phyloP scores from a whole-genome alignment of 2,797 vertebrate genomes.

The Phrynocephalus guinanensis region DNA sequence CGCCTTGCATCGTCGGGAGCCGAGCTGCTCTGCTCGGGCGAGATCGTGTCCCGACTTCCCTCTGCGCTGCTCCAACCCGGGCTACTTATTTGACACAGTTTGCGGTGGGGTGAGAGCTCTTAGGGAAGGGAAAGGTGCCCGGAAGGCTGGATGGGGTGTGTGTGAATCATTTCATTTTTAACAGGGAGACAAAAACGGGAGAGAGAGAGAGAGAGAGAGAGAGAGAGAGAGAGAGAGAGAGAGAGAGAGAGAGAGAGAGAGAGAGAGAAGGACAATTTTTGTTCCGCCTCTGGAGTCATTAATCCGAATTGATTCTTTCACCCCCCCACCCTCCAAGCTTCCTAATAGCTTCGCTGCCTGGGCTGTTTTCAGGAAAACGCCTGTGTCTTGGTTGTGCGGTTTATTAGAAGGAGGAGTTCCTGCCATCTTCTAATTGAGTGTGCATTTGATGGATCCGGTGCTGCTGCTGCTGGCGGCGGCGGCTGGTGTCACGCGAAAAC shows the following conservation, averaged over 20 bases:
- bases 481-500: conserved; percentile 17
- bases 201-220: not conserved
- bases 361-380: not conserved
- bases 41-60: not conserved
- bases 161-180: not conserved
- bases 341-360: too few species aligned
- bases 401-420: too few species aligned
- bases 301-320: too few species aligned
- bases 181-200: not conserved
- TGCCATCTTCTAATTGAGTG: not conserved
- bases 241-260: too few species aligned
- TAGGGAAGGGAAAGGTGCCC: not conserved
- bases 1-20: not conserved
- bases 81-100: not conserved
- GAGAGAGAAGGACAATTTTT: too few species aligned
- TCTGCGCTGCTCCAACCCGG: not conserved
- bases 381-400: too few species aligned
- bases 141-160: not conserved
- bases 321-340: not conserved
- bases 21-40: not conserved
- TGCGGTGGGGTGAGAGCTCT: not conserved
- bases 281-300: not conserved
- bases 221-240: too few species aligned
- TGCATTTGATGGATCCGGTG: not conserved
- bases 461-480: not conserved